Evolutionary conservation across 2,888 invertebrate species (phyloP).

Genomic region (Hermaeophaga mercurialis): DNA sequence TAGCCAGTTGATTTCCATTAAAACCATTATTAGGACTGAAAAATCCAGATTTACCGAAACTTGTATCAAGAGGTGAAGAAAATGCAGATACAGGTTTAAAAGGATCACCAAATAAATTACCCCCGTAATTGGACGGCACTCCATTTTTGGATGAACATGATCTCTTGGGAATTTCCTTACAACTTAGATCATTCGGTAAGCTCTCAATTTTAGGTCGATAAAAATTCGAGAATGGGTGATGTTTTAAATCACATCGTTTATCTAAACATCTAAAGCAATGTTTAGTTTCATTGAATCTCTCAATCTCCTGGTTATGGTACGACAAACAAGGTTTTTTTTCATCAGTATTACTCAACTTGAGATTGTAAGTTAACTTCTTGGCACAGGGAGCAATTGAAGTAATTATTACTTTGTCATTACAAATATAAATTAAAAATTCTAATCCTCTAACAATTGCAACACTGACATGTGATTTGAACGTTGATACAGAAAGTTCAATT

Average conservation of each 20-base stretch:
- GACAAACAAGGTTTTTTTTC: background rate
- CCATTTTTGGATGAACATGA: too few relatives aligned
- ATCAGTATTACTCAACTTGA: background rate
- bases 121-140: too few relatives aligned
- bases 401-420: background rate
- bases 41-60: too few relatives aligned
- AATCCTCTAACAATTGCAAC: background rate
- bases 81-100: too few relatives aligned
- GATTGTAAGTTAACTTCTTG: background rate
- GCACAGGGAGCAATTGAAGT: background rate
- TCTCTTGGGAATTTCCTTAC: too few relatives aligned
- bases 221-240: background rate
- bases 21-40: too few relatives aligned
- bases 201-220: background rate
- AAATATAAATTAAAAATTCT: background rate
- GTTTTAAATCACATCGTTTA: background rate
- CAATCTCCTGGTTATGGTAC: background rate
- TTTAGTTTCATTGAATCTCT: conserved; percentile 4
- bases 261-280: conserved; percentile 10
- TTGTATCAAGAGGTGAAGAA: too few relatives aligned
- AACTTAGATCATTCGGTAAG: too few relatives aligned
- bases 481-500: background rate
- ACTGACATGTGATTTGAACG: background rate
- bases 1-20: too few relatives aligned
- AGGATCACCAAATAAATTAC: too few relatives aligned